Conservation (phyloP, 1,140 invertebrate species). For the Muscidifurax raptorellus region DNA sequence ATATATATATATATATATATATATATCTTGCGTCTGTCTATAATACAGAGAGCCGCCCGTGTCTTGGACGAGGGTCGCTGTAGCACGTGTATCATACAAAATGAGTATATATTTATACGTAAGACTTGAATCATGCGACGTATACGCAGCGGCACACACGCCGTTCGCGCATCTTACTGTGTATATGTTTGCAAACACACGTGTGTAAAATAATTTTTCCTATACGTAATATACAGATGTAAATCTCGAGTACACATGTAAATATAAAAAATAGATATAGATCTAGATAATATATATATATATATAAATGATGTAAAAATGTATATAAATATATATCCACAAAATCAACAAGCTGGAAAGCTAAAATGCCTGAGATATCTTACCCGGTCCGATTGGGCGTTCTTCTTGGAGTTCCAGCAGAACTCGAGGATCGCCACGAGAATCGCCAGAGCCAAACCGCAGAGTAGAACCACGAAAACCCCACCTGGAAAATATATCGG, state of each 20-base stretch:
- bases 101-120: background rate
- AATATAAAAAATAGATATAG: background rate
- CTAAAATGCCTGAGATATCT: constrained; percentile 59
- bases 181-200: no score
- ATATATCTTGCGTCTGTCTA: background rate
- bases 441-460: constrained; percentile 92
- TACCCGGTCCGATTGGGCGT: constrained; percentile 89
- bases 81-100: background rate
- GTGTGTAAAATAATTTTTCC: no score
- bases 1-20: constrained; percentile 17
- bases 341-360: background rate
- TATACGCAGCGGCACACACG: background rate
- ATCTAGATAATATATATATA: background rate
- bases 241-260: no score
- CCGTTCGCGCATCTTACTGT: background rate
- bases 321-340: background rate
- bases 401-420: constrained; percentile 96
- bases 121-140: constrained; percentile 27
- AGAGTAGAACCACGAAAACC: constrained; percentile 97
- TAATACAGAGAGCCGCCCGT: background rate
- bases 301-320: constrained; percentile 4
- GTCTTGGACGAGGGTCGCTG: background rate
- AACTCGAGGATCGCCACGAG: constrained; percentile 96
- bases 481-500: constrained; percentile 81
- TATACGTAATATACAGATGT: no score